Evolutionary conservation across 2,113 vertebrate species (phyloP), one percentile per base, ranked within the genome.

Genomic region (Cololabis saira): DNA sequence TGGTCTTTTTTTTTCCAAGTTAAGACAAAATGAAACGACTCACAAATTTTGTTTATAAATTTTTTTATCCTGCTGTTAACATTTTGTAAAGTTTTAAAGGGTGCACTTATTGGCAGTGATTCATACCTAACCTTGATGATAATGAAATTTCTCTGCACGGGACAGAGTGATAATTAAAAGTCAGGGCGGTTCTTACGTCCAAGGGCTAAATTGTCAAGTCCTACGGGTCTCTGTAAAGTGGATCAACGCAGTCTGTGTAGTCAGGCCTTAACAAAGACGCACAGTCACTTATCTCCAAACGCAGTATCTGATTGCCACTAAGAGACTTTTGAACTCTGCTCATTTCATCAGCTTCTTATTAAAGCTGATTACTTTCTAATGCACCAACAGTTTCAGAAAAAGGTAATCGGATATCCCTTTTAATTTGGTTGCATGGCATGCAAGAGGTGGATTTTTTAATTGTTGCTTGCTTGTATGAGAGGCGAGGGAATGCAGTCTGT

Each of bases 321-420:
- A 55, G 55, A 76, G 48, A 59, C 68, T 70, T 76, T 53, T 57
- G n/a, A 49, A 85, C 76, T 13, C 33, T 45, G 43, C 41, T 61
- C 33, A 1, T 89, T 88, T 91, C 91, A 90, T 52, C 91, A 87
- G 76, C 82, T 85, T 71, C 65, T 90, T 72, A 91, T 92, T 90
- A 5, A 33, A 33, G 71, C 33, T 67, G 41, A 81, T 78, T 82
- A 55, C 78, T 50, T 77, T 87, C 51, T 70, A 72, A 80, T 47
- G 33, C 59, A 54, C 41, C 54, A 55, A 22, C 61, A 3, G 54
- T 57, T 71, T 75, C 64, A 81, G 76, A 68, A 62, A n/a, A 63
- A 17, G 0, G 84, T 72, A 90, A 90, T 76, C 51, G 61, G 70
- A 90, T 81, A 73, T 12, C 4, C 4, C 41, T 8, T 67, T 67